Evolutionary conservation across 2,113 vertebrate genomes (phyloP).

Genomic region (Psophia crepitans): DNA sequence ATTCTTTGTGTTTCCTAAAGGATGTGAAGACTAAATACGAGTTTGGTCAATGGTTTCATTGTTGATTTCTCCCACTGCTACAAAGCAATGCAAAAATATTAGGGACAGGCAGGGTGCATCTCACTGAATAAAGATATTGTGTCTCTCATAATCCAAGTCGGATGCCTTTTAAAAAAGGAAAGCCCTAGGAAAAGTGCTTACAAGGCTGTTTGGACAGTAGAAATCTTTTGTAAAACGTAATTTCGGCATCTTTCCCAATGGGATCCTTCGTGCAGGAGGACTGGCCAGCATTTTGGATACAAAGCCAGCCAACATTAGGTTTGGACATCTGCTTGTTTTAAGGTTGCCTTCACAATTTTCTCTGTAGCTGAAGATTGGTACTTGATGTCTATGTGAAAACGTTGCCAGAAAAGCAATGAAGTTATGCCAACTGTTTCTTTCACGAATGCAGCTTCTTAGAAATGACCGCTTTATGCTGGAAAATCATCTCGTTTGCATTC

Average conservation of each 20-base stretch:
- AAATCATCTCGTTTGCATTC: constrained; percentile 17
- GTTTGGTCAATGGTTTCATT: constrained; percentile 48
- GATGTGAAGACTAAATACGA: constrained; percentile 21
- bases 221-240: constrained; percentile 16
- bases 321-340: constrained; percentile 59
- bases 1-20: constrained; percentile 50
- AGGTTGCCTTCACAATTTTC: constrained; percentile 64
- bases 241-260: not conserved
- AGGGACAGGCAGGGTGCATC: constrained; percentile 34
- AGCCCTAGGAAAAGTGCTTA: constrained; percentile 26
- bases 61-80: constrained; percentile 30
- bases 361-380: constrained; percentile 45
- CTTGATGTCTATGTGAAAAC: constrained; percentile 37
- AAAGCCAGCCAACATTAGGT: constrained; percentile 10
- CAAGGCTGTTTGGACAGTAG: not conserved
- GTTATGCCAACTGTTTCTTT: constrained; percentile 26
- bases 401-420: constrained; percentile 50
- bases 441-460: not conserved
- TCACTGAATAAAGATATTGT: constrained; percentile 38
- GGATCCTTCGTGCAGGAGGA: not conserved
- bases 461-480: not conserved
- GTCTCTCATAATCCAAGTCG: not conserved
- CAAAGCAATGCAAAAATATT: constrained; percentile 30
- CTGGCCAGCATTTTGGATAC: constrained; percentile 31
- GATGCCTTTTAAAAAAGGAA: not conserved